Evolutionary conservation across 2,888 invertebrate genomes (phyloP).

Genomic region (Auanema freiburgensis): DNA sequence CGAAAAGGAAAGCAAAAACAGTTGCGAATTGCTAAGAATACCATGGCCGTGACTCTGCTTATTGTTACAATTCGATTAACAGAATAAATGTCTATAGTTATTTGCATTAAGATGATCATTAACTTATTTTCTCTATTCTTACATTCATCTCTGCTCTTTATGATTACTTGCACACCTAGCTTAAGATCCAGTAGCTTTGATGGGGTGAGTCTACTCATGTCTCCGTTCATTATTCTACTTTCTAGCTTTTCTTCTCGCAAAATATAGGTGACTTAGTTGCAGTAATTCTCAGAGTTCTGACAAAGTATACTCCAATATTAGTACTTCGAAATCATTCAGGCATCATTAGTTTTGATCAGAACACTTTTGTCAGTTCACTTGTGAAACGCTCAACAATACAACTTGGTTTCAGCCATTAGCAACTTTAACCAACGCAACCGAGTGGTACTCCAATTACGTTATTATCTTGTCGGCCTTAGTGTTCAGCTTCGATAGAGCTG

Average conservation of each 20-base stretch:
- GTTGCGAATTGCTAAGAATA: no score
- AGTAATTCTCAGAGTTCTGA: slow-evolving; percentile 12
- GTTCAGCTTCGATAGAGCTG: slow-evolving; percentile 20
- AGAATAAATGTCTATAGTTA: no score
- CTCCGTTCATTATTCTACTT: neutral
- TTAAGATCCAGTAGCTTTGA: slow-evolving; percentile 20
- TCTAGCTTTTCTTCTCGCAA: slow-evolving; percentile 26
- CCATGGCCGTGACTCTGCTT: no score
- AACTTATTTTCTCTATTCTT: slow-evolving; percentile 14
- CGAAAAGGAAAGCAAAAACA: no score
- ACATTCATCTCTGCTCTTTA: slow-evolving; percentile 13
- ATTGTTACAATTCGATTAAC: no score
- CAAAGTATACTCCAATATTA: slow-evolving; percentile 17
- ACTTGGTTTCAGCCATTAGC: slow-evolving; percentile 13
- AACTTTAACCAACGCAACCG: slow-evolving; percentile 17
- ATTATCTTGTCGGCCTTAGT: slow-evolving; percentile 19
- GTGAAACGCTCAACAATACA: neutral
- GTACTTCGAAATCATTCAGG: slow-evolving; percentile 16
- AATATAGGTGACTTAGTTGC: slow-evolving; percentile 20
- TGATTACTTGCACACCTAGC: slow-evolving; percentile 12
- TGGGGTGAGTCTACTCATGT: slow-evolving; percentile 9
- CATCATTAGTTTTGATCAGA: slow-evolving; percentile 12
- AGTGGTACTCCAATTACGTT: slow-evolving; percentile 22
- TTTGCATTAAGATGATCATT: slow-evolving; percentile 10
- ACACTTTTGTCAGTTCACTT: slow-evolving; percentile 19